Percentiles rank a stretch among this genome's conserved stretches.
Evolutionary conservation across 2,888 invertebrate species (phyloP).

Genomic region (Polia nebulosa): DNA sequence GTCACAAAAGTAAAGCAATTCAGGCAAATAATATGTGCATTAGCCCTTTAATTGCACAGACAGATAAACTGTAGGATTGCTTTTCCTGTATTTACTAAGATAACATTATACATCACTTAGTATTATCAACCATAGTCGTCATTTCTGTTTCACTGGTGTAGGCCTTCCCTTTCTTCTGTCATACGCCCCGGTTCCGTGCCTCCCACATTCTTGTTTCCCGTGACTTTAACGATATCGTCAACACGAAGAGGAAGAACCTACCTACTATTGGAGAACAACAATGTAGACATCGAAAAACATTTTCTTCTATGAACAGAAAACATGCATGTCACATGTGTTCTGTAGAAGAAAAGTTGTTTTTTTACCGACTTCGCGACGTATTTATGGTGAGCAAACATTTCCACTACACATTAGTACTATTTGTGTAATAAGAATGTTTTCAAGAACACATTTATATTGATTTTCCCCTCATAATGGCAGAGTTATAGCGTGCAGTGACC

Average conservation of each 20-base stretch:
- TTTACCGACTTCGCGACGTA: conserved; percentile 13
- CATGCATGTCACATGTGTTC: conserved; percentile 12
- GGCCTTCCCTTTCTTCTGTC: background rate
- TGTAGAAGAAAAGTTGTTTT: conserved; percentile 10
- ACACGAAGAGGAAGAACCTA: background rate
- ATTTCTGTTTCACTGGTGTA: background rate
- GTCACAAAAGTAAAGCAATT: conserved; percentile 9
- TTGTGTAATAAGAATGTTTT: conserved; percentile 31
- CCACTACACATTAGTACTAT: conserved; percentile 13
- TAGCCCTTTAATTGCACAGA: conserved; percentile 4
- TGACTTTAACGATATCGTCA: background rate
- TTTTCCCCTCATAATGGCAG: conserved; percentile 26
- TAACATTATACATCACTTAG: background rate
- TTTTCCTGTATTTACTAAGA: conserved; percentile 12
- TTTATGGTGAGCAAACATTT: conserved; percentile 13
- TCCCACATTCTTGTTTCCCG: background rate
- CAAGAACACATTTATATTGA: conserved; percentile 45
- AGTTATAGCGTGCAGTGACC: conserved; percentile 65
- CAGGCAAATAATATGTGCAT: conserved; percentile 15
- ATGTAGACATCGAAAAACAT: background rate
- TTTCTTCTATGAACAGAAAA: conserved; percentile 13
- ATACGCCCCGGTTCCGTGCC: background rate
- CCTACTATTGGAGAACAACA: background rate
- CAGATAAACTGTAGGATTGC: conserved; percentile 15
- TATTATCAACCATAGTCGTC: too few relatives aligned